Base-by-base conservation (phyloP, 1,140 invertebrate species). In the Drosophila suzukii region DNA sequence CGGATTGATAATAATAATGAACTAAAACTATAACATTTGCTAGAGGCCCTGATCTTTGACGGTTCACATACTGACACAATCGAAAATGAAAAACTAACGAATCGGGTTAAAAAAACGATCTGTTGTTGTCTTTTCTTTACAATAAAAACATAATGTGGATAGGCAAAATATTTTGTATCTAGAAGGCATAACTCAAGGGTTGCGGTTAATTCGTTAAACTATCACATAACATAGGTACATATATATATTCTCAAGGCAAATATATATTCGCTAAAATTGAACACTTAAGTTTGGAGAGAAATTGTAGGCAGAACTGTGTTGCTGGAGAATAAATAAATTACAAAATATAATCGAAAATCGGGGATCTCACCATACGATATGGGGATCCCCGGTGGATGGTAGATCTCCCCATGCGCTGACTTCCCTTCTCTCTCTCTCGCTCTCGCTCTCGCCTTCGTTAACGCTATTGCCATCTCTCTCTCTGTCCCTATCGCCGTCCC, bases 181-280 rank as follows among this genome's bases (percentile, higher is more conserved):
- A 49, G 38, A 56, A 58, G 65, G 50, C 34, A 60, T 66, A 66
- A 53, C 50, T 67, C 47, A 77, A 77, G 55, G 55, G 76, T 65
- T 78, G 78, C 72, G 46, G 54, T 61, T 75, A 75, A 78, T 67
- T 76, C 62, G 71, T 78, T 73, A 81, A 89, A 75, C 66, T 89
- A 80, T 89, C 81, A 89, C 81, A 90, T 78, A 71, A 73, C 53
- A 79, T 54, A 72, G 51, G 54, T 24, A 75, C 59, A 71, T 36
- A 41, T 38, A 24, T 24, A 27, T 27, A 27, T 27, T 27, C 57
- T 17, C 44, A 50, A 74, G 53, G 43, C 67, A 70, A 76, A 77
- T 59, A 78, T 75, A 68, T 67, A 82, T 67, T 63, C 56, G 75
- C 74, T 82, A 86, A 46, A 71, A 80, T 83, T 89, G 83, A 86